Evolutionary conservation across 2,888 invertebrate genomes (phyloP).

Genomic region (Cepaea hortensis): DNA sequence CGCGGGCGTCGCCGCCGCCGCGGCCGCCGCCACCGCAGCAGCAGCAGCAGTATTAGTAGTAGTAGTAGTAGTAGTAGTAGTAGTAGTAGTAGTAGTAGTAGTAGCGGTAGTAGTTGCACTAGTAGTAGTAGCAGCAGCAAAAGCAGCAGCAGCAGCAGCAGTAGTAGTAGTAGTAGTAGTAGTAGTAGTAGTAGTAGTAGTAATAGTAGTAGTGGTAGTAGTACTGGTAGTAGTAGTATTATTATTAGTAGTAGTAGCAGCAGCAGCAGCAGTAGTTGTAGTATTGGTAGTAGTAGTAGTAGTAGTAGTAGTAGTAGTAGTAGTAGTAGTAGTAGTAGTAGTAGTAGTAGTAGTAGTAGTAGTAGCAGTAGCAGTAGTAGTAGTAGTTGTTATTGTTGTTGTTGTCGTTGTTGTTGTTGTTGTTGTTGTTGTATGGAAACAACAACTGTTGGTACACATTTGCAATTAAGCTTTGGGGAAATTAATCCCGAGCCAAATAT

Average conservation of each 20-base stretch:
- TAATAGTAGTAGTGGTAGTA: not conserved
- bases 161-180: constrained; percentile 8
- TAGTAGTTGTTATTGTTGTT: not conserved
- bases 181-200: not conserved
- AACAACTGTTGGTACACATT: not conserved
- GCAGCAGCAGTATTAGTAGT: not conserved
- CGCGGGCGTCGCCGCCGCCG: not conserved
- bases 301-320: not conserved
- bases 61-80: not conserved
- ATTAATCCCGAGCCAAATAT: no score
- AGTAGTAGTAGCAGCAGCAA: no score
- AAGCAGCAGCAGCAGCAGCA: not conserved
- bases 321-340: constrained; percentile 17
- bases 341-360: constrained; percentile 25
- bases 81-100: constrained; percentile 5
- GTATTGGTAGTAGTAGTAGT: not conserved
- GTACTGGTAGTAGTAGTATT: constrained; percentile 11
- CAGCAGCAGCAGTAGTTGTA: not conserved
- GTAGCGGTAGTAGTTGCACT: not conserved
- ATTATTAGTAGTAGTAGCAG: not conserved
- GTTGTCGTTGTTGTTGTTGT: constrained; percentile 5
- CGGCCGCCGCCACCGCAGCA: not conserved
- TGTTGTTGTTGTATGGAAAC: not conserved
- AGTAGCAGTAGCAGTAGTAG: constrained; percentile 15
- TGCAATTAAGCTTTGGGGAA: no score